Percentiles rank a stretch among this genome's conserved stretches.
Evolutionary conservation across 2,797 vertebrate genomes (phyloP).

Genomic region (Pseudochaenichthys georgianus): DNA sequence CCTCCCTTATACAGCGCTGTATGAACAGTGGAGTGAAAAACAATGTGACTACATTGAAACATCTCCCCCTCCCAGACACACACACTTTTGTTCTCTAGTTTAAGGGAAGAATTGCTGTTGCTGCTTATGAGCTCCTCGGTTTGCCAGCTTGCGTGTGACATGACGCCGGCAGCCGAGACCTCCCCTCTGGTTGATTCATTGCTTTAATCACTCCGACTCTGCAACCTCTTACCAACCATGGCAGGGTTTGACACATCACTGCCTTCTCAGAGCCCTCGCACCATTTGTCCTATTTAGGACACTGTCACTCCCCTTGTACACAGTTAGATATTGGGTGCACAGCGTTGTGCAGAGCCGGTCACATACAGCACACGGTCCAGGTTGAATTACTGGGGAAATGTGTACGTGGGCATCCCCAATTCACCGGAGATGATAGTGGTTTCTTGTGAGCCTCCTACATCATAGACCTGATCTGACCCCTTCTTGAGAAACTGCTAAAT

Average conservation of each 20-base stretch:
- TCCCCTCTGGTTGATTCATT: conserved; percentile 79
- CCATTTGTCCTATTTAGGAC: conserved; percentile 79
- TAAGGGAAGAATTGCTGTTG: conserved; percentile 47
- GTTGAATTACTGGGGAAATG: conserved; percentile 15
- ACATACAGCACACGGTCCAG: conserved; percentile 15
- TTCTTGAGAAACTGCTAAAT: background rate
- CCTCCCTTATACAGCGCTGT: conserved; percentile 27
- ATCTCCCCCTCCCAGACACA: conserved; percentile 26
- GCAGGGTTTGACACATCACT: conserved; percentile 71
- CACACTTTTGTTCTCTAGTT: conserved; percentile 16
- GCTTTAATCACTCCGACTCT: conserved; percentile 80
- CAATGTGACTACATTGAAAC: conserved; percentile 27
- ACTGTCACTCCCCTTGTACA: conserved; percentile 46
- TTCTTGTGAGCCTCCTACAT: background rate
- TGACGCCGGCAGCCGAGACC: conserved; percentile 64
- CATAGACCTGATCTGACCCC: background rate
- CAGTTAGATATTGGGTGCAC: conserved; percentile 51
- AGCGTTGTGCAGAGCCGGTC: conserved; percentile 20
- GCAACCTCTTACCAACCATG: conserved; percentile 61
- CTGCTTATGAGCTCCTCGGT: conserved; percentile 25
- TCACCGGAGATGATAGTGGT: background rate
- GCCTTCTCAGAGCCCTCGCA: conserved; percentile 55
- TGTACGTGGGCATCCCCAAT: background rate
- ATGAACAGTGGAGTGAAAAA: conserved; percentile 43
- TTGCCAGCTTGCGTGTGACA: conserved; percentile 46